A percentile compares a stretch with the other conserved stretches of the same genome.
Evolutionary conservation across 1,140 invertebrate species (phyloP).

Genomic region (Rhopalosiphum maidis): DNA sequence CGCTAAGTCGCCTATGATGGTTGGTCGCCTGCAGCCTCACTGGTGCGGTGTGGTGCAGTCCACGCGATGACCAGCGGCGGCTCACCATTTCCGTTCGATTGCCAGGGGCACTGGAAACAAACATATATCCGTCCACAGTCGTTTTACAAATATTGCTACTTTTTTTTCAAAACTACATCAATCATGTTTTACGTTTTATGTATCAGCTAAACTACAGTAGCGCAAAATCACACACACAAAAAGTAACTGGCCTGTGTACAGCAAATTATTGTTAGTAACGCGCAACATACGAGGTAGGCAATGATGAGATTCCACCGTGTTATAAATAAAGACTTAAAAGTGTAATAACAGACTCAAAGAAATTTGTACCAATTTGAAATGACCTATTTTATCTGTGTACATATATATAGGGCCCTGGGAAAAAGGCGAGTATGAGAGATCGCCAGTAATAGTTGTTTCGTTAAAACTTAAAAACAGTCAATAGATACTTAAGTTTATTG

Average conservation of each 20-base stretch:
- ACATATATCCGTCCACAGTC: neutral
- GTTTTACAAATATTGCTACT: neutral
- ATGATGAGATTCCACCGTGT: too few species aligned
- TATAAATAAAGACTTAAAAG: too few species aligned
- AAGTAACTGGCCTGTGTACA: neutral
- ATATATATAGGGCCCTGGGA: too few species aligned
- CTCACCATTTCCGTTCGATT: conserved; percentile 51
- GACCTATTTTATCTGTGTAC: too few species aligned
- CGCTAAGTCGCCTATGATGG: conserved; percentile 36
- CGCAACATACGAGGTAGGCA: neutral
- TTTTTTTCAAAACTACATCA: neutral
- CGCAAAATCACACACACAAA: neutral
- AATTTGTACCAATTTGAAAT: too few species aligned
- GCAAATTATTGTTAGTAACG: neutral
- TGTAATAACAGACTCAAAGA: too few species aligned
- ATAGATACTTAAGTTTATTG: neutral
- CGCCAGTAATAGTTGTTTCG: too few species aligned
- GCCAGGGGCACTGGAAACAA: conserved; percentile 39
- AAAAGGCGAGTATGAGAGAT: too few species aligned
- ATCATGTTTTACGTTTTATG: too few species aligned
- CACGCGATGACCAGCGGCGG: neutral
- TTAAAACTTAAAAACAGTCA: too few species aligned
- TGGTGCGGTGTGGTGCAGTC: neutral
- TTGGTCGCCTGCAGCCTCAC: neutral
- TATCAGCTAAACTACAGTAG: neutral